Base-by-base conservation (phyloP, 2,888 invertebrate species). In the Coelopa pilipes region DNA sequence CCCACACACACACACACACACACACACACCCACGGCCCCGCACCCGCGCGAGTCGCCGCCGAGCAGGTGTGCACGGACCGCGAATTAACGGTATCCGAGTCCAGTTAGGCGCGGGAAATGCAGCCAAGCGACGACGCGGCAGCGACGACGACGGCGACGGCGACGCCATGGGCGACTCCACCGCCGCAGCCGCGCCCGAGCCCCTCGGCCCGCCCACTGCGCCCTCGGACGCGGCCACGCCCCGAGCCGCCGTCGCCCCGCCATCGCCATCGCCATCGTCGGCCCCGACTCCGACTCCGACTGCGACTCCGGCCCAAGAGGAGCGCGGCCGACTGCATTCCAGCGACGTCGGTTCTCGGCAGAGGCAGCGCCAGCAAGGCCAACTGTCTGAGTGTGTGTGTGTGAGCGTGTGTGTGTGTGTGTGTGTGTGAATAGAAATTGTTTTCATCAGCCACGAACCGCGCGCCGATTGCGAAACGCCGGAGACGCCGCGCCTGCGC, bases 391-490 rank as follows among this genome's bases (percentile, higher is more conserved):
- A 49, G 13, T 49, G 13, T 11, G 49, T 49, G 10, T 55, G 66
- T 60, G 62, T 53, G 55, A 50, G 70, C 53, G 57, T 67, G 46
- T 57, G n/a, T 70, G 72, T 70, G 63, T 75, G 55, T 66, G 67
- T 69, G 57, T 24, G 71, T 72, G 57, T 72, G 73, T 34, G 71
- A 13, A 19, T 63, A 70, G n/a, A 34, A 63, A 63, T 63, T 45
- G 34, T 63, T 45, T 63, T 19, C 59, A 59, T 19, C 60, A 13
- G 10, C 53, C 60, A 7, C 34, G 53, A 15, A 53, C 53, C 2
- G 15, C 13, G 53, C 53, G 53, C 53, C 3, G n/a, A n/a, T 53
- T 53, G n/a, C 53, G 53, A 53, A 53, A 53, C n/a, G 15, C 53
- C 15, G 60, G 9, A 21, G 21, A 4, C 60, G 15, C 60, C 24